Percentiles rank a stretch among this genome's conserved stretches.
Evolutionary conservation across 2,113 vertebrate genomes (phyloP).

Genomic region (Sapayoa aenigma): DNA sequence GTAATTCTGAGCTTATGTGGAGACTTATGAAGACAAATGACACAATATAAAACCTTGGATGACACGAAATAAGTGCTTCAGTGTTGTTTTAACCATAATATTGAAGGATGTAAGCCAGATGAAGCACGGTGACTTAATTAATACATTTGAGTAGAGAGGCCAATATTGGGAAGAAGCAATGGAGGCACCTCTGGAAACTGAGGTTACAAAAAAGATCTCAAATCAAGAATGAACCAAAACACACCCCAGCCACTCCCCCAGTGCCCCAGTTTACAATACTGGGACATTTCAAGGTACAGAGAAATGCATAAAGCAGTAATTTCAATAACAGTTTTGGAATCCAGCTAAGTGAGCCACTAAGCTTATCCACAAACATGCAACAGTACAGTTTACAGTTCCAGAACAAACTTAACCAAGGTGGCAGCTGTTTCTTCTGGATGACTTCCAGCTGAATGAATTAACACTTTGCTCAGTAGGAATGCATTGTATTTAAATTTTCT

Average conservation of each 20-base stretch:
- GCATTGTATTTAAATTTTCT: neutral
- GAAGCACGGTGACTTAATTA: neutral
- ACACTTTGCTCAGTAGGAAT: neutral
- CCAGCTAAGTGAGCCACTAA: neutral
- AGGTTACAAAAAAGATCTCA: neutral
- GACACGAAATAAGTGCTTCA: neutral
- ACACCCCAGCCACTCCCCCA: rapidly evolving
- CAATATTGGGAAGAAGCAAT: neutral
- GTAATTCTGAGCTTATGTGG: neutral
- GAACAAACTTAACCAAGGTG: neutral
- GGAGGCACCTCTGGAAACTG: neutral
- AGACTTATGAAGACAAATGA: neutral
- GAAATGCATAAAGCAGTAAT: neutral
- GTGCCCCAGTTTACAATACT: neutral
- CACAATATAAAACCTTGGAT: neutral
- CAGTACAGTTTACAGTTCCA: neutral
- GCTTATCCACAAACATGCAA: neutral
- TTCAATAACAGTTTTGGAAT: neutral
- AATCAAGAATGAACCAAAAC: neutral
- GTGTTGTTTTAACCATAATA: neutral
- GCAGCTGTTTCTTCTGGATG: neutral
- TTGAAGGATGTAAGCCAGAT: neutral
- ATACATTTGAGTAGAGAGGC: neutral
- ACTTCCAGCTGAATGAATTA: neutral
- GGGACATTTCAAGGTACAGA: neutral